Percentiles rank a stretch among this genome's conserved stretches.
These are phyloP conservation scores for Araneus ventricosus DNA, from an alignment of 1,140 invertebrate genomes.

Conservation along the genomic window DNA sequence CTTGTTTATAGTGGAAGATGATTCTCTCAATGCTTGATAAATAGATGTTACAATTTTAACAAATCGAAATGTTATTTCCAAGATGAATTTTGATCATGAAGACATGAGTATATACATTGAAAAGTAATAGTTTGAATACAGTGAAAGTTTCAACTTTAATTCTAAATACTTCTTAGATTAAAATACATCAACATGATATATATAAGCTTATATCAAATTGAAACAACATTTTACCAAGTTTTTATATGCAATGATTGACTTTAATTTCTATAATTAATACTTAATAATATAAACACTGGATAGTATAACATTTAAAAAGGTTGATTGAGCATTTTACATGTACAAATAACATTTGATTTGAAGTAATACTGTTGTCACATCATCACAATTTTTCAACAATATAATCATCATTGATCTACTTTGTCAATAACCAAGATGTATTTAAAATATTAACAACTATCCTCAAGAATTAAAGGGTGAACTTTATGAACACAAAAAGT, in stretches of 20 bases:
- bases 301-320: constrained; percentile 15
- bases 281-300: constrained; percentile 21
- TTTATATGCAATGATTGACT: neutral
- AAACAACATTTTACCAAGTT: neutral
- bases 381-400: neutral
- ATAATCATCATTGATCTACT: neutral
- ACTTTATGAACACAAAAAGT: no score
- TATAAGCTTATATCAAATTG: constrained; percentile 19
- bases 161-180: neutral
- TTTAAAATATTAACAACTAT: neutral
- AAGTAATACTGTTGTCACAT: constrained; percentile 25
- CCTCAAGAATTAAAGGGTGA: no score
- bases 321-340: neutral
- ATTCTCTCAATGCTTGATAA: neutral
- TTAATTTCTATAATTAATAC: neutral
- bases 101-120: neutral
- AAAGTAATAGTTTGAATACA: neutral
- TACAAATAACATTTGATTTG: constrained; percentile 4
- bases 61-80: neutral
- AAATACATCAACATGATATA: constrained; percentile 4
- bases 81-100: constrained; percentile 4
- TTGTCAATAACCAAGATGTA: neutral
- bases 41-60: neutral
- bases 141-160: neutral
- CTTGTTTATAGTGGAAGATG: no score